Conservation (phyloP, 2,888 invertebrate species). For the Cephus pygmeus region DNA sequence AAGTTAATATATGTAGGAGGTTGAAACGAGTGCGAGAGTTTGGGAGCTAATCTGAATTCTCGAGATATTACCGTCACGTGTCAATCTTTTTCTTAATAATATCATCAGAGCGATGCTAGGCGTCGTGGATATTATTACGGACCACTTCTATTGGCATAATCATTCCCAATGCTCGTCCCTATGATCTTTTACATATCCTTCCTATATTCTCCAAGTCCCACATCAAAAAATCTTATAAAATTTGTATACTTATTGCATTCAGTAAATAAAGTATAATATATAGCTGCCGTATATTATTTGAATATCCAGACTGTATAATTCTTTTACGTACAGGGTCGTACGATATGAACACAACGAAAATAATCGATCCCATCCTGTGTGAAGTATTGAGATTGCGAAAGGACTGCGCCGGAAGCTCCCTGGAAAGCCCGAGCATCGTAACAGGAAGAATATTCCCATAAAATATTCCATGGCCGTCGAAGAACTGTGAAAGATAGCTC, state of each 20-base stretch:
- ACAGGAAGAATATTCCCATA: not conserved
- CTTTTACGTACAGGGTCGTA: not conserved
- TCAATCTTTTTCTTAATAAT: constrained; percentile 39
- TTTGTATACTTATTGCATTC: no score
- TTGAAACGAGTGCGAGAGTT: not conserved
- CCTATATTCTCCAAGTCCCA: not conserved
- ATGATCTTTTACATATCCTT: not conserved
- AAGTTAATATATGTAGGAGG: constrained; percentile 27
- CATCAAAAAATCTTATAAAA: not conserved
- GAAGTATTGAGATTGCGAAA: not conserved
- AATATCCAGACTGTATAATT: no score
- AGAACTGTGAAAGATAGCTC: not conserved
- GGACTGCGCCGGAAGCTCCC: not conserved
- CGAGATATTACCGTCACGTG: constrained; percentile 38
- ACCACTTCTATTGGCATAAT: constrained; percentile 9
- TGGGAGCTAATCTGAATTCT: constrained; percentile 38
- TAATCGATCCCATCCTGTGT: not conserved
- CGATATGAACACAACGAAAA: not conserved
- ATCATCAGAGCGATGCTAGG: constrained; percentile 19
- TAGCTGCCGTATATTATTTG: no score
- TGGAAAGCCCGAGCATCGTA: not conserved
- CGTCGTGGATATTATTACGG: constrained; percentile 8
- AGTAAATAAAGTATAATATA: no score
- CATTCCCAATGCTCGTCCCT: not conserved
- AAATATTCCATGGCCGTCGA: not conserved